phyloP scores from a whole-genome alignment of 2,113 vertebrate genomes.

The Oenanthe melanoleuca region DNA sequence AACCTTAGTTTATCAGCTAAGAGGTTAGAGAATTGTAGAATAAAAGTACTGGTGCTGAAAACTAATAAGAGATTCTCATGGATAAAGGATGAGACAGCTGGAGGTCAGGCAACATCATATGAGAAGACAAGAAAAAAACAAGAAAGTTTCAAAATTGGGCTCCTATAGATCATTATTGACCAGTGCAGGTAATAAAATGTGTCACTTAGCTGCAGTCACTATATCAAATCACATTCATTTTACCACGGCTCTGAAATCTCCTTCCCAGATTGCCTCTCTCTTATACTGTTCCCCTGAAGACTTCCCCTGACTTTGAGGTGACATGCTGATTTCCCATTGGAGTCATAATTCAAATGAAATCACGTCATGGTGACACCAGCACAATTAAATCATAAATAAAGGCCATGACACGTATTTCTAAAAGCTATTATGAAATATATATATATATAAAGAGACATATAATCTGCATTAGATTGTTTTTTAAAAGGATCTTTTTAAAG shows the following conservation, averaged over 20 bases:
- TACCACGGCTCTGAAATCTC: conserved; percentile 12
- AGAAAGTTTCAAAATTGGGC: neutral
- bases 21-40: neutral
- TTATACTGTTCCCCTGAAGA: neutral
- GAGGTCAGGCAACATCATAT: neutral
- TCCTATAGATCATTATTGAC: neutral
- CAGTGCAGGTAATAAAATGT: neutral
- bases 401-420: neutral
- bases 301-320: neutral
- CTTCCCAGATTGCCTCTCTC: neutral
- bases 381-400: conserved; percentile 56
- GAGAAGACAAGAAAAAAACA: neutral
- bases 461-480: neutral
- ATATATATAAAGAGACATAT: neutral
- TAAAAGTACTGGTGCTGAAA: neutral
- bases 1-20: neutral
- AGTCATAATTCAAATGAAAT: conserved; percentile 18
- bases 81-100: neutral
- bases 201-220: neutral
- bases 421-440: conserved; percentile 5
- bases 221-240: neutral
- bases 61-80: neutral
- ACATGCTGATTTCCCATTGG: neutral
- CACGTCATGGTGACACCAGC: neutral
- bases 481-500: neutral